Evolutionary conservation across 2,113 vertebrate species (phyloP), one percentile per base, ranked within the genome.

Genomic region (Rhodinocichla rosea): DNA sequence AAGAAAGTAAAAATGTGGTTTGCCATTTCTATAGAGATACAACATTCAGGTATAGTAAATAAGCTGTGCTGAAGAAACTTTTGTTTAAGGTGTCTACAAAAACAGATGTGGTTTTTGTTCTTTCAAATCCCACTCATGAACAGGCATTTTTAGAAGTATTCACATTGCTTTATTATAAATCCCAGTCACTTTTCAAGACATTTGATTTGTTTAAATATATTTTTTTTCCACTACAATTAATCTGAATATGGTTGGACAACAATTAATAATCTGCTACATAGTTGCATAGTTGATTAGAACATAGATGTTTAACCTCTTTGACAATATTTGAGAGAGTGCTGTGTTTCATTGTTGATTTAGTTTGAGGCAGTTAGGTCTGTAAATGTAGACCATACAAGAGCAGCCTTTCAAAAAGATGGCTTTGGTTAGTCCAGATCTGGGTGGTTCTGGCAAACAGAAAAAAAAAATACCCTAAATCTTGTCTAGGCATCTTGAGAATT

Each of bases 1-100:
- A 99, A 96, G 99, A 99, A 37, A 99, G 98, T 97, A 99, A 99
- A 97, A 99, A 99, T 8, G 99, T 99, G 39, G 98, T 99, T 96
- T 99, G 99, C 92, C 99, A 99, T 97, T 99, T 99, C 98, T 99
- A 99, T 95, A 99, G 90, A 98, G 99, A 98, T 80, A 98, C 99
- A 39, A 99, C 99, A 0, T 98, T 99, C 98, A 99, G 99, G 99
- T 99, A 97, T 55, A 55, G 56, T 96, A 97, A 89, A 85, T 80
- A 45, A 62, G 47, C 88, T 90, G 11, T 55, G 22, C 35, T 52
- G 10, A 81, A 70, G 23, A 85, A 77, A 49, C 30, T 64, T 76
- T 56, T 83, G 11, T 80, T 57, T 78, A 44, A 90, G 27, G 9
- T 77, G 10, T 68, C 5, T 83, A 11, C 9, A 81, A 74, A 90